These are phyloP conservation scores for Heliconius hermathena DNA, from an alignment of 1,140 invertebrate species.

Conservation along the genomic window DNA sequence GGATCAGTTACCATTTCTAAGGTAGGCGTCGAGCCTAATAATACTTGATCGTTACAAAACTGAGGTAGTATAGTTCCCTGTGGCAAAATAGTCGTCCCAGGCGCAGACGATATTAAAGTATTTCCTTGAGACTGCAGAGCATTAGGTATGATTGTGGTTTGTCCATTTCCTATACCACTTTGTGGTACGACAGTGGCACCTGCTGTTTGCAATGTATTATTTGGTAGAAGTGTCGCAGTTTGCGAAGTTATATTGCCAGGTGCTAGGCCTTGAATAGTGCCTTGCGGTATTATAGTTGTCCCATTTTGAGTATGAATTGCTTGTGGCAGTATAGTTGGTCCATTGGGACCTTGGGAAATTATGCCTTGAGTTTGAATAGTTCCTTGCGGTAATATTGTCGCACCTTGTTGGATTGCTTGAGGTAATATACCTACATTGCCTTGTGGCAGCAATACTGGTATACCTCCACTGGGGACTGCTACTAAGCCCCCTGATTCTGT, in stretches of 20 bases:
- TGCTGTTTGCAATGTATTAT: slow-evolving; percentile 71
- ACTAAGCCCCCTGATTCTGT: slow-evolving; percentile 83
- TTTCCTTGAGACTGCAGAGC: slow-evolving; percentile 75
- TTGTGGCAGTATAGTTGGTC: slow-evolving; percentile 77
- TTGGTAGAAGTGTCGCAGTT: slow-evolving; percentile 71
- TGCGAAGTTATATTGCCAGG: slow-evolving; percentile 74
- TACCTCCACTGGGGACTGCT: slow-evolving; percentile 83
- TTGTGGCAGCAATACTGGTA: slow-evolving; percentile 82
- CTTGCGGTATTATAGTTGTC: slow-evolving; percentile 77
- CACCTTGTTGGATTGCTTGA: slow-evolving; percentile 75
- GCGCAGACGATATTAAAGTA: slow-evolving; percentile 71
- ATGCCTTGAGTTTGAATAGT: slow-evolving; percentile 81
- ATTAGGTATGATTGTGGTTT: slow-evolving; percentile 78
- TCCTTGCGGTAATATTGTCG: slow-evolving; percentile 76
- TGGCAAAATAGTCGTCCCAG: slow-evolving; percentile 80
- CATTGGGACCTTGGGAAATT: slow-evolving; percentile 79
- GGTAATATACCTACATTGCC: slow-evolving; percentile 79
- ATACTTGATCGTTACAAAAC: slow-evolving; percentile 84
- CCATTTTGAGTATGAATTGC: slow-evolving; percentile 80
- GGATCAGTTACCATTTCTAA: slow-evolving; percentile 87
- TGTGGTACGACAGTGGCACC: slow-evolving; percentile 76
- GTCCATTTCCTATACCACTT: slow-evolving; percentile 75
- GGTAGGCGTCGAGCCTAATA: slow-evolving; percentile 85
- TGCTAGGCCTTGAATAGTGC: slow-evolving; percentile 74
- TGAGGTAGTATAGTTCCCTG: slow-evolving; percentile 86